Conservation (phyloP, 37 sponge, comb jelly and placozoan genomes). For the Corticium candelabrum region DNA sequence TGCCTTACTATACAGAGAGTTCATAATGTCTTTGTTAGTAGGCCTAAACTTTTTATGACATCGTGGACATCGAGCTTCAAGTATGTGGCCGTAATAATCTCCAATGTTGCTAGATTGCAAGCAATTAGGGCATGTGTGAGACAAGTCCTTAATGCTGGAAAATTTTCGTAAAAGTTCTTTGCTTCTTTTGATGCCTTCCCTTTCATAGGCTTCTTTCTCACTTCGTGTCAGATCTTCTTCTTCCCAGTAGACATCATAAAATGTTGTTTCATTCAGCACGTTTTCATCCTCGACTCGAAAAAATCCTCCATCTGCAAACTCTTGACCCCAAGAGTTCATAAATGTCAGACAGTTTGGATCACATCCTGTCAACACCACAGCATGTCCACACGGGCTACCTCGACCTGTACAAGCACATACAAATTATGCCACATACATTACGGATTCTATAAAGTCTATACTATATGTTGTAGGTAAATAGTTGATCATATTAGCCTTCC, state of each 20-base stretch:
- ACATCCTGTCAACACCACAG: conserved; percentile 28
- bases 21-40: conserved; percentile 3
- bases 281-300: conserved; percentile 20
- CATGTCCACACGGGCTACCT: conserved; percentile 12
- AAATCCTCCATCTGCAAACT: conserved; percentile 29
- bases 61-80: conserved; percentile 25
- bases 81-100: conserved; percentile 10
- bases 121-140: conserved; percentile 21
- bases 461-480: too few species aligned
- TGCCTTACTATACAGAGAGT: too few species aligned
- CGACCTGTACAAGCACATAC: neutral
- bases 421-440: neutral
- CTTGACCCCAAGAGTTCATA: conserved; percentile 35
- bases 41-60: conserved; percentile 20
- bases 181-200: neutral
- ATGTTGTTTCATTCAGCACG: conserved; percentile 14
- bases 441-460: too few species aligned
- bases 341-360: conserved; percentile 13
- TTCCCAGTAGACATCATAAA: conserved; percentile 38
- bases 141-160: conserved; percentile 14
- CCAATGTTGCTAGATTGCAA: neutral
- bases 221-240: conserved; percentile 24
- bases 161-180: conserved; percentile 9
- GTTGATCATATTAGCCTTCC: too few species aligned
- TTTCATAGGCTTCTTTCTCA: conserved; percentile 18